Conservation (phyloP, 2,797 vertebrate species). For the Selene dorsalis region DNA sequence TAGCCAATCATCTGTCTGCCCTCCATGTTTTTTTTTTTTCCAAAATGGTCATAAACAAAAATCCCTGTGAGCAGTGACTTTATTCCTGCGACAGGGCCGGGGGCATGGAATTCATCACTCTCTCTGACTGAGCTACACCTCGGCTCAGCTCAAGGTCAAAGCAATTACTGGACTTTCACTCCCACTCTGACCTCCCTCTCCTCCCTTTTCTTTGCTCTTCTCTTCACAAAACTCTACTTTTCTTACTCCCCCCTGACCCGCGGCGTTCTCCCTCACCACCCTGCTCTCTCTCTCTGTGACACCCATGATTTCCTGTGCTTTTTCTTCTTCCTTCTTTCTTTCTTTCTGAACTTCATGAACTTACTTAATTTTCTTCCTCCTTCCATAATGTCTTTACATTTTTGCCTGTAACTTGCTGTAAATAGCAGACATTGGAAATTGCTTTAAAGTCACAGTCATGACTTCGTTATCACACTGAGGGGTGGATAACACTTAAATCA, state of each 20-base stretch:
- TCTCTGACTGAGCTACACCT: constrained; percentile 69
- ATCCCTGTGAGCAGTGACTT: constrained; percentile 55
- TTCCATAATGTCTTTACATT: background rate
- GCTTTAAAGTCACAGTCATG: constrained; percentile 13
- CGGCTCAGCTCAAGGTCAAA: constrained; percentile 75
- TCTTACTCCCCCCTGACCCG: constrained; percentile 17
- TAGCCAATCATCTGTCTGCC: constrained; percentile 13
- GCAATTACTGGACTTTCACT: constrained; percentile 76
- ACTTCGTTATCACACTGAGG: background rate
- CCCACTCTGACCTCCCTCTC: constrained; percentile 59
- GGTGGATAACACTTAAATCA: too few relatives aligned
- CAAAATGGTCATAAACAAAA: constrained; percentile 67
- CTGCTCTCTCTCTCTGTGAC: background rate
- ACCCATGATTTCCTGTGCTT: constrained; percentile 1
- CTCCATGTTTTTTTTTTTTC: constrained; percentile 32
- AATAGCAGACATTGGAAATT: background rate
- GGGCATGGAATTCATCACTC: constrained; percentile 76
- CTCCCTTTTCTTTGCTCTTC: constrained; percentile 34
- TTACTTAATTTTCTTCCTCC: background rate
- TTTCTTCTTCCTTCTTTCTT: constrained; percentile 37
- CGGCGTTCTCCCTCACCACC: constrained; percentile 17
- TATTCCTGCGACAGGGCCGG: constrained; percentile 48
- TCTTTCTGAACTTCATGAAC: constrained; percentile 23
- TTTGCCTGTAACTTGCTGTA: background rate
- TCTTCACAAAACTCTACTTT: constrained; percentile 47